Conservation (phyloP, 2,113 vertebrate genomes). For the Esox niger region DNA sequence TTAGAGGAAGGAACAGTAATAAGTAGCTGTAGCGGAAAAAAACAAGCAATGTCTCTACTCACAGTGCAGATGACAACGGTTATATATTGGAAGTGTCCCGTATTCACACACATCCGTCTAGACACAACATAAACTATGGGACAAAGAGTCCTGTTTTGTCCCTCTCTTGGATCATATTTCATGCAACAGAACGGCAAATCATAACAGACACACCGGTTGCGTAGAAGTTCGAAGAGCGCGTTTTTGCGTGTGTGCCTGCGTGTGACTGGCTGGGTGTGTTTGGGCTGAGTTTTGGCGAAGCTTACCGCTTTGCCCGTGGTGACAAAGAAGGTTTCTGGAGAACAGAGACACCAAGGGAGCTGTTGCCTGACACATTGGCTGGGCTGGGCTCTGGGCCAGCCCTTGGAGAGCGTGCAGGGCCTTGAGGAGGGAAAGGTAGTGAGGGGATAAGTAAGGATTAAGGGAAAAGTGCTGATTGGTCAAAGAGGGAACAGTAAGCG, state of each 20-base stretch:
- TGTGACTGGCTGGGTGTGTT: neutral
- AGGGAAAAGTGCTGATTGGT: neutral
- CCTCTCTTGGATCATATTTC: too few relatives aligned
- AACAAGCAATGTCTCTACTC: neutral
- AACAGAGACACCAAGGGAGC: neutral
- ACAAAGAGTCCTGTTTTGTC: too few relatives aligned
- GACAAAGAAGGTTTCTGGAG: constrained; percentile 39
- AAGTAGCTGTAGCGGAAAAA: constrained; percentile 3
- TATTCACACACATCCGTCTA: too few relatives aligned
- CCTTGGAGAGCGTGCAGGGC: constrained; percentile 26
- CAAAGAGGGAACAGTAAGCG: neutral
- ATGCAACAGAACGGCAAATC: neutral
- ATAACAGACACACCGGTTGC: neutral
- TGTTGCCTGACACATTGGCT: constrained; percentile 19
- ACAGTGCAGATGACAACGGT: too few relatives aligned
- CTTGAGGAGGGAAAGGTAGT: constrained; percentile 1
- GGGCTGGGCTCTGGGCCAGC: constrained; percentile 25
- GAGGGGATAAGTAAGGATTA: neutral
- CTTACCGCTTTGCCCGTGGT: constrained; percentile 50
- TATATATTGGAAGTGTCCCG: too few relatives aligned
- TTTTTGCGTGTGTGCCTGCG: constrained; percentile 7
- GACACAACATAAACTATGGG: too few relatives aligned
- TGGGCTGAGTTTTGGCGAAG: constrained; percentile 24
- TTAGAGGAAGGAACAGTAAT: constrained; percentile 9
- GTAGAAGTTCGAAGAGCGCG: constrained; percentile 4